Evolutionary conservation across 1,140 invertebrate genomes (phyloP).

Genomic region (Capitella teleta): DNA sequence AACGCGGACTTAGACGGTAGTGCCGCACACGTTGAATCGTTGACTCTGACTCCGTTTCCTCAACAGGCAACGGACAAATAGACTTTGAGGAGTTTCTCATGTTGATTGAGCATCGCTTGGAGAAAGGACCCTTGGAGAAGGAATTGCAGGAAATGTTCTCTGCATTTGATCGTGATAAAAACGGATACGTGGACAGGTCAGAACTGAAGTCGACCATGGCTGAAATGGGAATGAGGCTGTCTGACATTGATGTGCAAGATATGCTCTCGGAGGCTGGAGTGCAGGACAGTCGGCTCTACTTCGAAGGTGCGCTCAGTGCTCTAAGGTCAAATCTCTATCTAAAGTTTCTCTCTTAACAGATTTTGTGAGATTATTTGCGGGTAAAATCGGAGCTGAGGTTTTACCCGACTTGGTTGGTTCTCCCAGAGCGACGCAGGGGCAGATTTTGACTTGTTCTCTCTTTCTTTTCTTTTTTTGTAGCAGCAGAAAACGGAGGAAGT

Average conservation of each 20-base stretch:
- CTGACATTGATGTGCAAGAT: constrained; percentile 13
- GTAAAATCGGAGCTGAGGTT: too few species aligned
- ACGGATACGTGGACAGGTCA: constrained; percentile 14
- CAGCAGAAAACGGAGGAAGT: too few species aligned
- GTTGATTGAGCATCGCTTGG: not conserved
- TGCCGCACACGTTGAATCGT: too few species aligned
- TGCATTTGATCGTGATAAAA: constrained; percentile 14
- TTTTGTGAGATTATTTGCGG: too few species aligned
- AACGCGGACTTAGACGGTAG: constrained; percentile 12
- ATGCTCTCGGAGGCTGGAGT: constrained; percentile 16
- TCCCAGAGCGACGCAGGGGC: too few species aligned
- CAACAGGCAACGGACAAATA: constrained; percentile 6
- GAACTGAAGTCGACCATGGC: constrained; percentile 16
- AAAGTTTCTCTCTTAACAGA: too few species aligned
- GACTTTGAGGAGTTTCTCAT: constrained; percentile 5
- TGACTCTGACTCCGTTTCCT: too few species aligned
- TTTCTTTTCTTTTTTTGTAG: too few species aligned
- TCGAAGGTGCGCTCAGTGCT: too few species aligned
- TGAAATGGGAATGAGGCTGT: constrained; percentile 13
- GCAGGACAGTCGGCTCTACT: constrained; percentile 6
- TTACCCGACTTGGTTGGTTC: too few species aligned
- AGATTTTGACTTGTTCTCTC: too few species aligned
- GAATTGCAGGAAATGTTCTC: constrained; percentile 11
- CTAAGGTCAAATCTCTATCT: too few species aligned
- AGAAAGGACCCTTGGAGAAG: not conserved